Base-by-base conservation (phyloP, 2,113 vertebrate genomes). In the Cathartes aura region DNA sequence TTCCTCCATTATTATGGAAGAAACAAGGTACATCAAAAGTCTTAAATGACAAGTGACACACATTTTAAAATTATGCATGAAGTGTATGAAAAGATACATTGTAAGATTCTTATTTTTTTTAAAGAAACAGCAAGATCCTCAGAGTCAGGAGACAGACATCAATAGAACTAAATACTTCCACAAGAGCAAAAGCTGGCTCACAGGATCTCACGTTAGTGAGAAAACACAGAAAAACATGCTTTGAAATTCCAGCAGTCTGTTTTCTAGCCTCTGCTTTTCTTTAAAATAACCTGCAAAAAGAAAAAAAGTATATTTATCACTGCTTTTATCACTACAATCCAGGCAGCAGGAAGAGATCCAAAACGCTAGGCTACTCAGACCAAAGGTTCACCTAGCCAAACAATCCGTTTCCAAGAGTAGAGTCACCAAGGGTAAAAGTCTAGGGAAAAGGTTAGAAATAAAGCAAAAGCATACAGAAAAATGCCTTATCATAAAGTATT, bases 191-290 rank as follows among this genome's bases (percentile, higher is more conserved):
- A 93, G 81, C 22, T 50, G 64, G 66, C 22, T 53, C 10, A 42
- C 19, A 47, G 50, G 12, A 48, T 24, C 15, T 59, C 29, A 42
- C 8, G 0, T 81, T 48, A 78, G 36, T 67, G 67, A 78, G 48
- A 87, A 73, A 71, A 62, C 13, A 50, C 1, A 43, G 56, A 72
- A 76, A 87, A 92, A 43, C 8, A 15, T 26, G 56, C 42, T 94
- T 96, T 90, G 83, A 89, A 89, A 95, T 73, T 91, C 95, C 96
- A 90, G 5, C 52, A 40, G 23, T 96, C 94, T 92, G 93, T 83
- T 83, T 87, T 97, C 94, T 98, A 99, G 91, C 98, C 98, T 97
- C 91, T 98, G 97, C 98, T 98, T 97, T 98, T 98, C 98, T 98
- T 98, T 93, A 98, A 96, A 97, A 98, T 97, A 92, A 98, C 93